Evolutionary conservation across 1,140 invertebrate species (phyloP).

Genomic region (Augochlora pura): DNA sequence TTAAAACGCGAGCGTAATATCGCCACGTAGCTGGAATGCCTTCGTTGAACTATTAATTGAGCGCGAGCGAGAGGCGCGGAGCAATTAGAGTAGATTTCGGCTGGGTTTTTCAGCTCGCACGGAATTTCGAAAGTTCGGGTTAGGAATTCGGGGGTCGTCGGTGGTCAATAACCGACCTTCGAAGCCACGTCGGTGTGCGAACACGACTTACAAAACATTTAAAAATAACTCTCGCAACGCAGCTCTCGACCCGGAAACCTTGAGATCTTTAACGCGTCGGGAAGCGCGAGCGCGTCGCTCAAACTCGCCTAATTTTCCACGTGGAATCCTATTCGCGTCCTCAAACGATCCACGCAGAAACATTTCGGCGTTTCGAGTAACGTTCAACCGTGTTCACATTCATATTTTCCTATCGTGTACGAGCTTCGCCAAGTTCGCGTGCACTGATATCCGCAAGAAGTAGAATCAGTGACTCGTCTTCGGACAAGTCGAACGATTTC

Average conservation of each 20-base stretch:
- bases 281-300: slow-evolving; percentile 10
- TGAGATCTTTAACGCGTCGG: slow-evolving; percentile 39
- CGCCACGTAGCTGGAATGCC: too few relatives aligned
- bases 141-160: slow-evolving; percentile 51
- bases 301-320: not conserved
- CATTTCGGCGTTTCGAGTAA: too few relatives aligned
- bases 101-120: not conserved
- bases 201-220: slow-evolving; percentile 56
- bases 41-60: too few relatives aligned
- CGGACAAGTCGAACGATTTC: too few relatives aligned
- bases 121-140: slow-evolving; percentile 18
- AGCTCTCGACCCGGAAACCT: slow-evolving; percentile 55
- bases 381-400: too few relatives aligned
- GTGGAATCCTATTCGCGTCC: not conserved
- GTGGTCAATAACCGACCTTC: slow-evolving; percentile 65
- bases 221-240: slow-evolving; percentile 58
- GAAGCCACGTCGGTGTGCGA: slow-evolving; percentile 29
- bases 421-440: too few relatives aligned
- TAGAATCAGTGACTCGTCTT: too few relatives aligned
- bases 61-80: too few relatives aligned
- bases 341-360: not conserved
- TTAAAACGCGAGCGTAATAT: too few relatives aligned
- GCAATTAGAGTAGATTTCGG: not conserved
- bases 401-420: too few relatives aligned
- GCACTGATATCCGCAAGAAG: too few relatives aligned